phyloP scores from a whole-genome alignment of 1,140 invertebrate species.

The Drosophila sp. region DNA sequence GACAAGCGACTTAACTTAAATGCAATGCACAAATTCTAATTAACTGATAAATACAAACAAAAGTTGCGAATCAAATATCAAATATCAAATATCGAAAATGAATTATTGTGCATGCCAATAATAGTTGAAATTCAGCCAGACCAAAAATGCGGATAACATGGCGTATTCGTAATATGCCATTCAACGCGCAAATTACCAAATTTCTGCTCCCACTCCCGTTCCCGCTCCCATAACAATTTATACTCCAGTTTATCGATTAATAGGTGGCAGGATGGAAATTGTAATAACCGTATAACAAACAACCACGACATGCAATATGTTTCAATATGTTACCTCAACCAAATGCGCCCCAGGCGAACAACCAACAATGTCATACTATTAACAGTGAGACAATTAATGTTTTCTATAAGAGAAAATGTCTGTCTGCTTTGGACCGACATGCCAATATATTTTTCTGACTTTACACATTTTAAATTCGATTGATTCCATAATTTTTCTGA shows the following conservation, averaged over 20 bases:
- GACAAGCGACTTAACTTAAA: slow-evolving; percentile 32
- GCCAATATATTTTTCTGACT: no score
- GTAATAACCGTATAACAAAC: slow-evolving; percentile 7
- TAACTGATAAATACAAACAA: slow-evolving; percentile 75
- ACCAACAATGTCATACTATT: slow-evolving; percentile 4
- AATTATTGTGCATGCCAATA: slow-evolving; percentile 61
- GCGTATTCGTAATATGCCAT: slow-evolving; percentile 54
- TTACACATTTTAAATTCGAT: no score
- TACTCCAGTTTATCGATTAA: slow-evolving; percentile 81
- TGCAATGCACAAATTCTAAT: slow-evolving; percentile 69
- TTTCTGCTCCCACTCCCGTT: no score
- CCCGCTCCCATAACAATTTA: slow-evolving; percentile 66
- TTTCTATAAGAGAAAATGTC: neutral
- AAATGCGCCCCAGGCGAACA: slow-evolving; percentile 31
- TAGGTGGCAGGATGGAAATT: slow-evolving; percentile 1
- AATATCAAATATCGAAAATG: slow-evolving; percentile 36
- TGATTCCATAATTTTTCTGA: no score
- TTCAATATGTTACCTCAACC: slow-evolving; percentile 61
- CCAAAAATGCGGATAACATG: slow-evolving; percentile 40
- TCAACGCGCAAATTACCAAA: slow-evolving; percentile 24
- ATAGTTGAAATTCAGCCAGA: slow-evolving; percentile 45
- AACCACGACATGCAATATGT: slow-evolving; percentile 49
- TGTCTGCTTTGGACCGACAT: no score
- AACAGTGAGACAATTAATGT: slow-evolving; percentile 16
- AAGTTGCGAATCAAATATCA: slow-evolving; percentile 16